phyloP scores from a whole-genome alignment of 2,113 vertebrate species.

The Gorsachius goisagi region DNA sequence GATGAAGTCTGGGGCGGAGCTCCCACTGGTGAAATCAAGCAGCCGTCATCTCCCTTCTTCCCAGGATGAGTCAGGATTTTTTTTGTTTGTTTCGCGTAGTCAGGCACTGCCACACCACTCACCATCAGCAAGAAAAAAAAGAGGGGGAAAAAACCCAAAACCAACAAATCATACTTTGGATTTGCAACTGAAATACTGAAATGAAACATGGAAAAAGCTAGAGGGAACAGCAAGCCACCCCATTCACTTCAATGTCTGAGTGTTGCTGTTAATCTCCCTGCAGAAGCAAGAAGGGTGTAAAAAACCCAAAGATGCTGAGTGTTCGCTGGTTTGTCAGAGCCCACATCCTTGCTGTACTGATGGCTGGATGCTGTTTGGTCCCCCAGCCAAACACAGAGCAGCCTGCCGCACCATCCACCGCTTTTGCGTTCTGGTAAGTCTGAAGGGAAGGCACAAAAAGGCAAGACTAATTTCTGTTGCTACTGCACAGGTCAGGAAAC shows the following conservation, averaged over 20 bases:
- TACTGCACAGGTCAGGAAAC: neutral
- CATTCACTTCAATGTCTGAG: neutral
- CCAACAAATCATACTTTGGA: neutral
- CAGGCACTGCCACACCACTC: neutral
- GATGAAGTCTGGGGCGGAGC: neutral
- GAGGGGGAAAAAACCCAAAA: neutral
- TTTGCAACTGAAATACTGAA: neutral
- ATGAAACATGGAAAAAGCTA: neutral
- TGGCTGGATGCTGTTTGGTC: neutral
- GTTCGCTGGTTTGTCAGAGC: neutral
- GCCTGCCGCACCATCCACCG: neutral
- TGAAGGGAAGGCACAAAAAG: neutral
- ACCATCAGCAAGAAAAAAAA: neutral
- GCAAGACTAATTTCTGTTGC: neutral
- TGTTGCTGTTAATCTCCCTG: neutral
- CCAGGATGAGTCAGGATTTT: neutral
- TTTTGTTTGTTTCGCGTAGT: neutral
- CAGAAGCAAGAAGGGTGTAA: neutral
- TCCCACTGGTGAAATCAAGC: neutral
- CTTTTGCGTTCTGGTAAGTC: neutral
- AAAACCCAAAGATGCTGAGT: neutral
- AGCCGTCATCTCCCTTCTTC: neutral
- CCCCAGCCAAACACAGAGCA: fast-evolving
- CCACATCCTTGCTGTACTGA: neutral
- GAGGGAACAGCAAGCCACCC: neutral